Conservation (phyloP, 2,797 vertebrate species). For the Orientallactaga sibirica region DNA sequence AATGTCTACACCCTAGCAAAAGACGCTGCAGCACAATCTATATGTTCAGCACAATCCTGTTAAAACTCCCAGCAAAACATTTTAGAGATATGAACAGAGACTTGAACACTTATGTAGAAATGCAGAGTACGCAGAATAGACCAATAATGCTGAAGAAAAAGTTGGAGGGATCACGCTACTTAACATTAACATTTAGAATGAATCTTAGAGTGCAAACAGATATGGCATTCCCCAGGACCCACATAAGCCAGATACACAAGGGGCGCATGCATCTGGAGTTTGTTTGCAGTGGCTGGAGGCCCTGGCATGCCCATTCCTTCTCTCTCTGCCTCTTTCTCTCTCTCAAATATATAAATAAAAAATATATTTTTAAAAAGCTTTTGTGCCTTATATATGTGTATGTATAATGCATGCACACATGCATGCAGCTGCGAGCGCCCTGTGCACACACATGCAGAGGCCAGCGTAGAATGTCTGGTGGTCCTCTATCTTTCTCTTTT, state of each 20-base stretch:
- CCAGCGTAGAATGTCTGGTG: too few species aligned
- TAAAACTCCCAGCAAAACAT: not conserved
- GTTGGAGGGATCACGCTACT: too few species aligned
- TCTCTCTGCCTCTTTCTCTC: too few species aligned
- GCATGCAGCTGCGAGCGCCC: not conserved
- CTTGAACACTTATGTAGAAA: not conserved
- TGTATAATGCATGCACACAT: not conserved
- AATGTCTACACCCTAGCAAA: fast-evolving
- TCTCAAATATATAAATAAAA: too few species aligned
- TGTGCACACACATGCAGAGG: too few species aligned
- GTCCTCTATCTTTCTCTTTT: too few species aligned
- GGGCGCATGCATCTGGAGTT: too few species aligned
- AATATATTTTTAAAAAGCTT: too few species aligned
- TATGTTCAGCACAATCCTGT: not conserved
- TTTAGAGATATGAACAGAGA: not conserved
- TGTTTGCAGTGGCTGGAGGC: too few species aligned
- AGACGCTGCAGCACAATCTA: not conserved
- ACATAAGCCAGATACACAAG: too few species aligned
- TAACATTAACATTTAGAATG: not conserved
- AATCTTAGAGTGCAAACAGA: not conserved
- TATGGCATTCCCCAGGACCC: too few species aligned
- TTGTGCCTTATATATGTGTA: not conserved
- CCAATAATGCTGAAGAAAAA: not conserved
- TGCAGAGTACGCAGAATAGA: not conserved
- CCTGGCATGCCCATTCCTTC: too few species aligned